Percentiles rank a stretch among this genome's conserved stretches.
Conservation (phyloP, 2,888 invertebrate genomes). For the Lepidochrysops patricia region DNA sequence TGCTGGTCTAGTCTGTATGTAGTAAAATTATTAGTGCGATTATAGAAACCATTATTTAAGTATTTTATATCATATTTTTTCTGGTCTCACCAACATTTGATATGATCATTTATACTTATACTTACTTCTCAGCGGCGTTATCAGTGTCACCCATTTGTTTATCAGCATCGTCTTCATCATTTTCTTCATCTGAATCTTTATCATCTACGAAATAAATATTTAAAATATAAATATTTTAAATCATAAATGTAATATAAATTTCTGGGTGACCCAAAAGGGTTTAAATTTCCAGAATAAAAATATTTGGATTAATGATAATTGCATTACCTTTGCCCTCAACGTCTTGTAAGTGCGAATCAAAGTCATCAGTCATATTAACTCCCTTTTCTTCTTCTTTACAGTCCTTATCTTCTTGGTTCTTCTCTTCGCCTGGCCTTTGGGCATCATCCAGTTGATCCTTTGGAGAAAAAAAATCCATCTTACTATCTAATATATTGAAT, state of each 20-base stretch:
- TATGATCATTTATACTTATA: constrained; percentile 1
- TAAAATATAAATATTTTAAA: too few species aligned
- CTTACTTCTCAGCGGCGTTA: constrained; percentile 84
- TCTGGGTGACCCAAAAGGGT: too few species aligned
- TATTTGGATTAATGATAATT: neutral
- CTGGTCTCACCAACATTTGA: too few species aligned
- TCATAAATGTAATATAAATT: too few species aligned
- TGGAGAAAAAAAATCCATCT: neutral
- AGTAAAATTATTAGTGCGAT: neutral
- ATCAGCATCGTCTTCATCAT: constrained; percentile 87
- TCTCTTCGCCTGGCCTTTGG: constrained; percentile 83
- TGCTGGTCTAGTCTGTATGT: constrained; percentile 77
- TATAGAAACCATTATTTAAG: too few species aligned
- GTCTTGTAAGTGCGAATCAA: constrained; percentile 90
- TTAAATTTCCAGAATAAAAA: neutral
- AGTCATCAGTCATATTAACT: constrained; percentile 96
- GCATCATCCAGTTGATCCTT: constrained; percentile 95
- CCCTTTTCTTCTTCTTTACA: constrained; percentile 93
- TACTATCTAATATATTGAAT: neutral
- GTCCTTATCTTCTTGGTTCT: constrained; percentile 82
- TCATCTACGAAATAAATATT: constrained; percentile 37
- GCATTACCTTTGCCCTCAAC: constrained; percentile 77
- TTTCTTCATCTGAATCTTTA: constrained; percentile 76
- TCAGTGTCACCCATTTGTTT: constrained; percentile 98
- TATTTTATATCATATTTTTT: too few species aligned